phyloP scores from a whole-genome alignment of 1,140 invertebrate genomes.

The Cydia strobilella region DNA sequence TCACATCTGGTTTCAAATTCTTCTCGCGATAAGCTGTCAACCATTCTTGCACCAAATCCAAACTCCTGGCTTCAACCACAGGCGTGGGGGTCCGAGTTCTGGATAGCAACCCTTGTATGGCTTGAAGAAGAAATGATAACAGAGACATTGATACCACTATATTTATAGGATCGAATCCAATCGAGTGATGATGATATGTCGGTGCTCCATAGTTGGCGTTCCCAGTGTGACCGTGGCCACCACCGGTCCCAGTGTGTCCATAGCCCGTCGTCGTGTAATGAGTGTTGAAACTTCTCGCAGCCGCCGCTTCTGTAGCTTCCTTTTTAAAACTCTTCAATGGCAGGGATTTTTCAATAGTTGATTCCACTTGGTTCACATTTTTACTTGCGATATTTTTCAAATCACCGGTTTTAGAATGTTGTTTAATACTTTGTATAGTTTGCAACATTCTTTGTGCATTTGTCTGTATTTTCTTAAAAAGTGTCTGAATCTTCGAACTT shows the following conservation, averaged over 20 bases:
- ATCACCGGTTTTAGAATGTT: slow-evolving; percentile 41
- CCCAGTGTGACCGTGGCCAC: slow-evolving; percentile 40
- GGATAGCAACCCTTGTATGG: slow-evolving; percentile 66
- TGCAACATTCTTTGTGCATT: slow-evolving; percentile 63
- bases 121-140: slow-evolving; percentile 73
- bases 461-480: slow-evolving; percentile 65
- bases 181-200: slow-evolving; percentile 76
- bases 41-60: slow-evolving; percentile 51
- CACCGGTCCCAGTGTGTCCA: slow-evolving; percentile 41
- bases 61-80: slow-evolving; percentile 62
- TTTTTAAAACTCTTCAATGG: slow-evolving; percentile 15
- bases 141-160: slow-evolving; percentile 77
- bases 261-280: slow-evolving; percentile 61
- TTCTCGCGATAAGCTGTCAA: slow-evolving; percentile 52
- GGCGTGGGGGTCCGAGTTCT: slow-evolving; percentile 64
- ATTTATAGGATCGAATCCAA: slow-evolving; percentile 77
- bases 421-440: slow-evolving; percentile 57
- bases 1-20: slow-evolving; percentile 35
- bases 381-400: slow-evolving; percentile 37
- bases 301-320: slow-evolving; percentile 36
- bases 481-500: slow-evolving; percentile 58
- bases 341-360: slow-evolving; percentile 43
- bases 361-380: slow-evolving; percentile 55
- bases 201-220: slow-evolving; percentile 49
- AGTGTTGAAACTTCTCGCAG: slow-evolving; percentile 57